A percentile compares a stretch with the other conserved stretches of the same genome.
Conservation (phyloP, 2,113 vertebrate species). For the Neomonachus schauinslandi region DNA sequence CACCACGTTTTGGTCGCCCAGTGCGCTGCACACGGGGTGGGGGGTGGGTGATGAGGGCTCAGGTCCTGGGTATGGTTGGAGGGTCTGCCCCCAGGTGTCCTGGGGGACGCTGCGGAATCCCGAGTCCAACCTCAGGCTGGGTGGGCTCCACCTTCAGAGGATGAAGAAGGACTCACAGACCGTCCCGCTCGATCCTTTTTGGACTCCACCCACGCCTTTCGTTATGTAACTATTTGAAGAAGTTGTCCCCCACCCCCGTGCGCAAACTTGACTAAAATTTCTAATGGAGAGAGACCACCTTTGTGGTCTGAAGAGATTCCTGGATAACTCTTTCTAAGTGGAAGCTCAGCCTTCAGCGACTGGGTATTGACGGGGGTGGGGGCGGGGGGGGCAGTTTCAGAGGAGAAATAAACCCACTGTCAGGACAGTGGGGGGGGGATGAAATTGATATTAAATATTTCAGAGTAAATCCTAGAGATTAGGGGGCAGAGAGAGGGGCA, state of each 20-base stretch:
- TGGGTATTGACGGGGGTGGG: background rate
- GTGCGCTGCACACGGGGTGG: background rate
- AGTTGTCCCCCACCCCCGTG: accelerated
- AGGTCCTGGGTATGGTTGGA: background rate
- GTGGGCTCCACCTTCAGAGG: background rate
- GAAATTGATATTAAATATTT: background rate
- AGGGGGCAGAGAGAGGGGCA: background rate
- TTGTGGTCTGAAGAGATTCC: background rate
- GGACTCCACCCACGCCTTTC: background rate
- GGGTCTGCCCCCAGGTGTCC: background rate
- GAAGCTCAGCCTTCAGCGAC: background rate
- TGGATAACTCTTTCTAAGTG: background rate
- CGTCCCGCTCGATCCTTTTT: accelerated
- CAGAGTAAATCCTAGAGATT: background rate
- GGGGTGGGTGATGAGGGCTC: background rate
- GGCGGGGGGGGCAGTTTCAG: background rate
- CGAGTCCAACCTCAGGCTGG: background rate
- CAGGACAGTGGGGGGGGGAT: background rate
- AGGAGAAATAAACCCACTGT: background rate
- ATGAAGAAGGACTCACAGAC: background rate
- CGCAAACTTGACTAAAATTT: background rate
- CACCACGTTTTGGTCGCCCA: background rate
- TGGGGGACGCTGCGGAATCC: background rate
- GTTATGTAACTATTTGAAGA: background rate
- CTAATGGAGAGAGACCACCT: background rate